Evolutionary conservation across 2,888 invertebrate species (phyloP), one percentile per base, ranked within the genome.

Genomic region (Plebejus melissa): DNA sequence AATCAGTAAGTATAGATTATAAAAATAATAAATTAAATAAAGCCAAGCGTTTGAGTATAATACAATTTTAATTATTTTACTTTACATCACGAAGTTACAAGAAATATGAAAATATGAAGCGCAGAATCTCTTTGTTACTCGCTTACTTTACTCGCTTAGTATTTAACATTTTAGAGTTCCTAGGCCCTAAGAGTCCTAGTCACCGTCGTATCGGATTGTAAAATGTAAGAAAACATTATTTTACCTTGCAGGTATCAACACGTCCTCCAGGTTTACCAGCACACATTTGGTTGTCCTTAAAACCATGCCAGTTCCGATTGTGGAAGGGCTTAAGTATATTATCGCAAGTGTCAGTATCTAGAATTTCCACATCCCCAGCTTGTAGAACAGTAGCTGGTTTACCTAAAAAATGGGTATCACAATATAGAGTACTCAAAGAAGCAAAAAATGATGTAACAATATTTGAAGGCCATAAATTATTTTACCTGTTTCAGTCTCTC

Each of bases 401-500:
- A 9, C 76, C 77, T 77, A 32, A 0, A 9, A 41, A 58, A 46
- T 57, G 11, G 22, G 22, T 58, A 6, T 58, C n/a, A 50, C 50
- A 13, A 50, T 50, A 50, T 0, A 50, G 2, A 50, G 13, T 50
- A 13, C 50, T 50, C 2, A 22, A 58, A 58, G 7, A 3, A 58
- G 6, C 13, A 65, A 65, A 65, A 65, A 32, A 11, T 32, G 11
- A 13, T 65, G 11, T 7, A 28, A 22, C 4, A 22, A 3, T 32
- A 11, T 11, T 7, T 13, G 5, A 5, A 65, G 4, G 5, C 13
- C 3, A 16, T 13, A 3, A 4, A 1, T 32, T 65, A 4, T 32
- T 54, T 75, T 80, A 89, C 90, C 83, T 76, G 82, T 78, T 76
- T 87, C 82, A 0, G 85, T 81, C 4, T 86, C 85, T 0, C 90